Base-by-base conservation (phyloP, 2,888 invertebrate genomes). In the Tetragnatha montana region DNA sequence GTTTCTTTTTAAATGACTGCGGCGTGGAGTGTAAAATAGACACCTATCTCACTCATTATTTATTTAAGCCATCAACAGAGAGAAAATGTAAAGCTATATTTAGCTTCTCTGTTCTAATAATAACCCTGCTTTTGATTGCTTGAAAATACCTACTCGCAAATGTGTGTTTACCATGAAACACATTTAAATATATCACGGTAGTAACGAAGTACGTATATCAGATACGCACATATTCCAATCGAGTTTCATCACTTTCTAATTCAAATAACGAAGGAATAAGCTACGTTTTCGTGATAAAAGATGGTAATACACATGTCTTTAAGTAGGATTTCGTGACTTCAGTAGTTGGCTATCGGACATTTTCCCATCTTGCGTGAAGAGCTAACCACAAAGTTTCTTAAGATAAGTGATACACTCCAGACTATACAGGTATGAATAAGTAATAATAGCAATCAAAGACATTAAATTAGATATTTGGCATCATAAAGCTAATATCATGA, bases 291-390 rank as follows among this genome's bases (percentile, higher is more conserved):
- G 35, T 22, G 35, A 22, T 76, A 76, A 21, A 19, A 76, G 50
- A 76, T 76, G 76, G n/a, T 50, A 76, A 76, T 76, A 76, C 19
- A 19, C 50, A 12, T n/a, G 50, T 49, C 50, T 76, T 50, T 19
- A 50, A 3, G 3, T 51, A 50, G 10, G 51, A 51, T 76, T 50
- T 10, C 76, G 76, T 50, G 76, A 76, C 50, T n/a, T 76, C 19
- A 8, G 14, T 6, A n/a, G 19, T 76, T 76, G 19, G 50, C n/a
- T 10, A 49, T 8, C 10, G 1, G 50, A 2, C 17, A 50, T 76
- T 21, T 51, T 76, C 19, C n/a, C 50, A 51, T 76, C 50, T 51
- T 19, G 76, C 50, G 51, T 76, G 51, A 19, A 49, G 50, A 21
- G 10, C 51, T 17, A 51, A 50, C 8, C 12, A 50, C n/a, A 3